Conservation (phyloP, 2,113 vertebrate genomes). For the Scartelaos histophorus region DNA sequence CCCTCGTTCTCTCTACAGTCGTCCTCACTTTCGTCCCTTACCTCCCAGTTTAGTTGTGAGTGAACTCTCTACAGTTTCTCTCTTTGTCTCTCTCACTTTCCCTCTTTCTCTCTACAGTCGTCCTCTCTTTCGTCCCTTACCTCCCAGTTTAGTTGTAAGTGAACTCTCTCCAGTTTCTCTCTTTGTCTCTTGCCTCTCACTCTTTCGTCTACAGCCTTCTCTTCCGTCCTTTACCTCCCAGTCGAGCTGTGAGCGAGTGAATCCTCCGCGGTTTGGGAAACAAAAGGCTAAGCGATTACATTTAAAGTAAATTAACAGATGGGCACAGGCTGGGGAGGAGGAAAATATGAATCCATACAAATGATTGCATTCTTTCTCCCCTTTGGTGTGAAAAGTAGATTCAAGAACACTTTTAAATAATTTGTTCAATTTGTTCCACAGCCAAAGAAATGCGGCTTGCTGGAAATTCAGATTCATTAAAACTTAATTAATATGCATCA, state of each 20-base stretch:
- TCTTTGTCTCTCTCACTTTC: too few species aligned
- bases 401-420: slow-evolving; percentile 99
- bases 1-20: too few species aligned
- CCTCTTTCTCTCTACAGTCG: too few species aligned
- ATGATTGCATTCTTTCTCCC: slow-evolving; percentile 96
- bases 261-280: slow-evolving; percentile 83
- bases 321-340: slow-evolving; percentile 81
- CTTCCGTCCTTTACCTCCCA: slow-evolving; percentile 60
- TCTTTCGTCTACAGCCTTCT: slow-evolving; percentile 47
- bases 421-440: slow-evolving; percentile 99
- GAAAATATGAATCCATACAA: slow-evolving; percentile 88
- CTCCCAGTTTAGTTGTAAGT: too few species aligned
- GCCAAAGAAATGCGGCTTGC: slow-evolving; percentile 99
- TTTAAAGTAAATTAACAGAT: slow-evolving; percentile 99
- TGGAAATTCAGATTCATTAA: slow-evolving; percentile 99
- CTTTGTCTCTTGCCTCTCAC: slow-evolving; percentile 48
- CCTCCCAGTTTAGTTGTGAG: too few species aligned
- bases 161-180: slow-evolving; percentile 18
- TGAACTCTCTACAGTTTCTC: too few species aligned
- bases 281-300: slow-evolving; percentile 93
- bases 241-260: slow-evolving; percentile 69
- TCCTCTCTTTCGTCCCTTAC: too few species aligned
- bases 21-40: too few species aligned
- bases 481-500: slow-evolving; percentile 99
- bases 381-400: slow-evolving; percentile 99